Evolutionary conservation across 2,113 vertebrate species (phyloP).

Genomic region (Rissa tridactyla): DNA sequence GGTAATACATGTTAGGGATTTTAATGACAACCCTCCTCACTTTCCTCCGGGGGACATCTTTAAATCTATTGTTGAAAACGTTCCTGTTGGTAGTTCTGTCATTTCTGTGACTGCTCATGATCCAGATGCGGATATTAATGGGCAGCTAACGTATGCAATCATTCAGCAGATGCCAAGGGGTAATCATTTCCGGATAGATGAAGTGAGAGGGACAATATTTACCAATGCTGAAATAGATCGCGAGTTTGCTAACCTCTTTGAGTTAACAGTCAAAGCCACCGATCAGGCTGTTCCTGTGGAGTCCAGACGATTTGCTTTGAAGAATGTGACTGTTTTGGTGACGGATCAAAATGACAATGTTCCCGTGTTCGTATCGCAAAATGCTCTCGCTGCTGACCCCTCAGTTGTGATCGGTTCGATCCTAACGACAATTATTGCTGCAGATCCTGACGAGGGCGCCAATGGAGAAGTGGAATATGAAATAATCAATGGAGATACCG

Average conservation of each 20-base stretch:
- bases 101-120: conserved; percentile 88
- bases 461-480: conserved; percentile 97
- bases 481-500: conserved; percentile 87
- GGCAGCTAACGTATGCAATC: conserved; percentile 87
- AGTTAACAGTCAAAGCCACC: conserved; percentile 90
- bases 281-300: conserved; percentile 93
- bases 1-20: conserved; percentile 91
- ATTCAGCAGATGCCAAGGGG: conserved; percentile 91
- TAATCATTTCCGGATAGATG: conserved; percentile 87
- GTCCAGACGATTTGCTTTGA: conserved; percentile 87
- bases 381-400: conserved; percentile 89
- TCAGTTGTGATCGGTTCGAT: conserved; percentile 89
- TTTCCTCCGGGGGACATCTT: conserved; percentile 94
- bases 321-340: conserved; percentile 94
- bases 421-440: conserved; percentile 89
- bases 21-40: conserved; percentile 93
- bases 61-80: conserved; percentile 92
- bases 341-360: conserved; percentile 94
- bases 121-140: conserved; percentile 95
- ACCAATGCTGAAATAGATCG: conserved; percentile 90
- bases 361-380: conserved; percentile 90
- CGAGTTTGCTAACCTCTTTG: conserved; percentile 94
- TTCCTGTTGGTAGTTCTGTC: conserved; percentile 88
- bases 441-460: conserved; percentile 91
- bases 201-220: conserved; percentile 83